Evolutionary conservation across 1,140 invertebrate species (phyloP).

Genomic region (Lepidurus packardi): DNA sequence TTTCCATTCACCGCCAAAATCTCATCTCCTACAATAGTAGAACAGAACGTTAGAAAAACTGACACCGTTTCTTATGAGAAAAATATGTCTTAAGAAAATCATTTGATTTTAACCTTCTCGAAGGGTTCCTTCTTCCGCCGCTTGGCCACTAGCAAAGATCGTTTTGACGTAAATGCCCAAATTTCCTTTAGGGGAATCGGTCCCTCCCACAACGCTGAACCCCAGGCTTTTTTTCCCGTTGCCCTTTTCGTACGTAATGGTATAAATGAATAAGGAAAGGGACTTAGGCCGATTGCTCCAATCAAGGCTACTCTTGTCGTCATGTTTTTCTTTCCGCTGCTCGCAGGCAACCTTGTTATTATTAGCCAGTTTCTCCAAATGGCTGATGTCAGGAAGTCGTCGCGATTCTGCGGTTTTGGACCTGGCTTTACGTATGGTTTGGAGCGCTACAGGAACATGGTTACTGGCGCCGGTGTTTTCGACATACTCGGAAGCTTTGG

Average conservation of each 20-base stretch:
- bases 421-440: neutral
- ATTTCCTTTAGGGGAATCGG: constrained; percentile 76
- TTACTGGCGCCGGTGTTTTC: neutral
- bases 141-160: constrained; percentile 81
- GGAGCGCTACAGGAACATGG: neutral
- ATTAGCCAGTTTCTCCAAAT: neutral
- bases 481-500: constrained; percentile 8
- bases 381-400: neutral
- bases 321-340: neutral
- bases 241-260: constrained; percentile 68
- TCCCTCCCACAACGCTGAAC: constrained; percentile 85
- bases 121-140: constrained; percentile 70
- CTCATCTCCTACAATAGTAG: constrained; percentile 67
- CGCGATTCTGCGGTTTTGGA: constrained; percentile 5
- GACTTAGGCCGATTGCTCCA: constrained; percentile 41
- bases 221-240: constrained; percentile 77
- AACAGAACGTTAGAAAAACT: neutral
- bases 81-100: too few species aligned
- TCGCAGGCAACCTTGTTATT: neutral
- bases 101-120: constrained; percentile 63
- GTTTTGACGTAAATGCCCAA: constrained; percentile 90
- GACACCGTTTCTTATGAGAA: too few species aligned
- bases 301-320: neutral
- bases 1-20: constrained; percentile 82
- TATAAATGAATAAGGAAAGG: constrained; percentile 50